Conservation (phyloP, 2,888 invertebrate genomes). For the Phrixothrix hirtus region DNA sequence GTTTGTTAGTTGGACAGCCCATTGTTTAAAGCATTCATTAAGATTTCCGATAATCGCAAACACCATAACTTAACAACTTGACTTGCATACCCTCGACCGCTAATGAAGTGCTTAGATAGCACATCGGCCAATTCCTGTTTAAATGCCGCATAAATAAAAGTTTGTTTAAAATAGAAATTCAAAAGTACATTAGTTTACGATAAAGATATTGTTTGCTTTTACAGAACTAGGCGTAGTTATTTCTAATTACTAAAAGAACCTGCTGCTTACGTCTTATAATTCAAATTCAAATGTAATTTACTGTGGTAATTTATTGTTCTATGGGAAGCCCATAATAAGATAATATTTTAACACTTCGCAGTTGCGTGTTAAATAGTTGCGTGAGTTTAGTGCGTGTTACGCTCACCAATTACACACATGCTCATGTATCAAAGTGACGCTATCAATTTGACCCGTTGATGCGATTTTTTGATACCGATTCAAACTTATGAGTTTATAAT, state of each 20-base stretch:
- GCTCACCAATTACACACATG: conserved; percentile 37
- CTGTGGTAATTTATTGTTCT: conserved; percentile 33
- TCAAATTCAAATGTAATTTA: conserved; percentile 35
- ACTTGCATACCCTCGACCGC: conserved; percentile 41
- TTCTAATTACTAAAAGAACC: conserved; percentile 10
- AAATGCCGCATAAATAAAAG: conserved; percentile 50
- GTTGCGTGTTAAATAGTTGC: conserved; percentile 35
- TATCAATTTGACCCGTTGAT: conserved; percentile 19
- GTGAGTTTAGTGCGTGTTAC: conserved; percentile 31
- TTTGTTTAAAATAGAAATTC: conserved; percentile 26
- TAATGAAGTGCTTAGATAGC: conserved; percentile 53
- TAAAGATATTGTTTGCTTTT: conserved; percentile 20
- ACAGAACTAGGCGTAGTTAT: conserved; percentile 14
- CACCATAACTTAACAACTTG: conserved; percentile 49
- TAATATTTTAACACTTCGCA: conserved; percentile 41
- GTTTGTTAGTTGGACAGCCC: conserved; percentile 37
- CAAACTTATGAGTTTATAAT: too few relatives aligned
- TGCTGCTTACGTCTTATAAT: conserved; percentile 17
- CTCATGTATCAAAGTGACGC: conserved; percentile 38
- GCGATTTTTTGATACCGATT: too few relatives aligned
- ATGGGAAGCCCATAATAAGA: conserved; percentile 38
- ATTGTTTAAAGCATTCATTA: conserved; percentile 52
- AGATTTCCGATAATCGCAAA: conserved; percentile 51
- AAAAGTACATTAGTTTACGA: conserved; percentile 13
- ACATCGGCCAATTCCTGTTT: conserved; percentile 47